Evolutionary conservation across 2,113 vertebrate genomes (phyloP).

Genomic region (Tragulus kanchil): DNA sequence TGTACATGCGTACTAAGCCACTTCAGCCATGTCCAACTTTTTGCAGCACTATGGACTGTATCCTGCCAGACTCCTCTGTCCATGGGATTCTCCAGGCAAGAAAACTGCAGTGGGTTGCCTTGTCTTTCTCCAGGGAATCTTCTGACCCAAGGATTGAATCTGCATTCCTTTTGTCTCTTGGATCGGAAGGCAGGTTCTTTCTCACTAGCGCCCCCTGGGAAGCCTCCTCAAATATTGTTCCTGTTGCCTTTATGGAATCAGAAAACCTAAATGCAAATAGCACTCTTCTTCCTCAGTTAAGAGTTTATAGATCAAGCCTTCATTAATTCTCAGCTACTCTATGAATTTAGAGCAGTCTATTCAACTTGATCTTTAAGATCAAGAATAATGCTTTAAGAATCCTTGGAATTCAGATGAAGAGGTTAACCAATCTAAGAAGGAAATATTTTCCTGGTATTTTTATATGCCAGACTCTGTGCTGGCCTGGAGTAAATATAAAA

Average conservation of each 20-base stretch:
- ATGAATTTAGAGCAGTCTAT: not conserved
- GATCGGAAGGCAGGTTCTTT: not conserved
- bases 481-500: not conserved
- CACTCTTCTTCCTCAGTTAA: not conserved
- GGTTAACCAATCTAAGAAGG: not conserved
- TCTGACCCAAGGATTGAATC: not conserved
- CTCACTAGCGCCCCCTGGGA: not conserved
- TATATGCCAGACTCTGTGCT: not conserved
- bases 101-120: not conserved
- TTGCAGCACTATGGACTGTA: not conserved
- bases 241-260: not conserved
- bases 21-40: not conserved
- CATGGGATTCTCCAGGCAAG: not conserved
- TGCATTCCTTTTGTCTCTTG: not conserved
- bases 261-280: not conserved
- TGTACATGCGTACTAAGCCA: not conserved
- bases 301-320: not conserved
- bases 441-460: not conserved
- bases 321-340: not conserved
- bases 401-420: not conserved
- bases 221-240: not conserved
- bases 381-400: too few species aligned
- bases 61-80: not conserved
- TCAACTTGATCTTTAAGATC: not conserved
- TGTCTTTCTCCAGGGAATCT: not conserved